A percentile compares a stretch with the other conserved stretches of the same genome.
These are phyloP conservation scores for Dissostichus mawsoni DNA, from an alignment of 2,113 vertebrate species.

Conservation along the genomic window DNA sequence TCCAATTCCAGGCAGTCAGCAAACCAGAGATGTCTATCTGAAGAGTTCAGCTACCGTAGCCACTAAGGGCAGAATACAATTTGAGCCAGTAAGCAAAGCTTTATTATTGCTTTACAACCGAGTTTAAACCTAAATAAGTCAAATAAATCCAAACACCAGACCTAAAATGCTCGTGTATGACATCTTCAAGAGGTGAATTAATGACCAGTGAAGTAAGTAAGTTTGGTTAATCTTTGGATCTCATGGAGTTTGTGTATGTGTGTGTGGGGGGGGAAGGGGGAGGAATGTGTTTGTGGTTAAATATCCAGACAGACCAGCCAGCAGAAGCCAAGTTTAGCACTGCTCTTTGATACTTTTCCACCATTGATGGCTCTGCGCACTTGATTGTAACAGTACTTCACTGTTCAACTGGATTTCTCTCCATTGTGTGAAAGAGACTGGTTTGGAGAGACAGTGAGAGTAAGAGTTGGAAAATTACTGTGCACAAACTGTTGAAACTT, in stretches of 20 bases:
- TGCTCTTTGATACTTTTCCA: conserved; percentile 27
- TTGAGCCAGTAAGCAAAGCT: conserved; percentile 45
- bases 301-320: conserved; percentile 31
- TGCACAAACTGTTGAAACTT: conserved; percentile 8
- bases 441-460: background rate
- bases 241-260: background rate
- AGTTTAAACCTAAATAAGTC: conserved; percentile 27
- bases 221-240: background rate
- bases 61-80: conserved; percentile 61
- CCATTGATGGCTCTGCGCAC: conserved; percentile 42
- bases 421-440: conserved; percentile 14
- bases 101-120: conserved; percentile 36
- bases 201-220: background rate
- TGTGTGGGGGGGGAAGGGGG: too few relatives aligned
- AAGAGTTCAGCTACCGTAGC: conserved; percentile 53
- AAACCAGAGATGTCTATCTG: conserved; percentile 70
- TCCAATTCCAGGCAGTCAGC: conserved; percentile 71
- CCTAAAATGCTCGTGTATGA: conserved; percentile 13
- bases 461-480: conserved; percentile 19
- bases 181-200: background rate
- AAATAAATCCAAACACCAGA: conserved; percentile 22
- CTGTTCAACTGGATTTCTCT: conserved; percentile 45
- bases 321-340: conserved; percentile 26
- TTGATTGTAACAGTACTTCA: conserved; percentile 55
- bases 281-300: conserved; percentile 9